Conservation (phyloP, 2,888 invertebrate species). For the Eristalis pertinax region DNA sequence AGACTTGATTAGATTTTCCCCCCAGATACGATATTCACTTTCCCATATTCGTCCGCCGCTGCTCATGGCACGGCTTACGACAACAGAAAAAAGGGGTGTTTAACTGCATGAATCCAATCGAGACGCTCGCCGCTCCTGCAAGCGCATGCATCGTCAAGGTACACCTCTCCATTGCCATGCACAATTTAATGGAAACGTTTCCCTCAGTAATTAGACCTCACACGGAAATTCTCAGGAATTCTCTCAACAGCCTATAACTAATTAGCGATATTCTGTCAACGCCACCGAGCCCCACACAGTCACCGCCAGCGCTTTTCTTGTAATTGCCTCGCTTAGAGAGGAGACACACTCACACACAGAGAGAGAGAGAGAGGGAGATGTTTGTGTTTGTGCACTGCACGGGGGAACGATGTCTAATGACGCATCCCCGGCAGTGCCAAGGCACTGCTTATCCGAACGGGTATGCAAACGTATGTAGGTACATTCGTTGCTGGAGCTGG, state of each 20-base stretch:
- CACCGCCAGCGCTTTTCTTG: constrained; percentile 21
- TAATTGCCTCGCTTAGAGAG: constrained; percentile 55
- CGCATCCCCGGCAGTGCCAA: constrained; percentile 44
- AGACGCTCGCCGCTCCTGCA: neutral
- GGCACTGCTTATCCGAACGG: too few species aligned
- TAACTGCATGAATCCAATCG: neutral
- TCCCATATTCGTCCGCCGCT: neutral
- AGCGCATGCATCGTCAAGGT: constrained; percentile 36
- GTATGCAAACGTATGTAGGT: too few species aligned
- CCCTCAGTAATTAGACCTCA: constrained; percentile 65
- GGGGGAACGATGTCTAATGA: constrained; percentile 56
- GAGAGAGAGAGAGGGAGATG: too few species aligned
- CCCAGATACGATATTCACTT: neutral
- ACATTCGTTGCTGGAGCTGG: too few species aligned
- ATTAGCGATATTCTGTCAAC: constrained; percentile 68
- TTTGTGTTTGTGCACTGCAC: constrained; percentile 16
- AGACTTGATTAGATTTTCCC: neutral
- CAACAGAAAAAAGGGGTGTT: neutral
- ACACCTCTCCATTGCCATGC: constrained; percentile 41
- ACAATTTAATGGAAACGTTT: constrained; percentile 57
- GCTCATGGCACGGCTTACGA: neutral
- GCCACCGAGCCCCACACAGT: constrained; percentile 37
- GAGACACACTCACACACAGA: neutral
- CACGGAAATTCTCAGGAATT: constrained; percentile 65
- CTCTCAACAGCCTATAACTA: constrained; percentile 67